These are phyloP conservation scores for Fregata magnificens DNA, from an alignment of 2,113 vertebrate species.

Conservation along the genomic window DNA sequence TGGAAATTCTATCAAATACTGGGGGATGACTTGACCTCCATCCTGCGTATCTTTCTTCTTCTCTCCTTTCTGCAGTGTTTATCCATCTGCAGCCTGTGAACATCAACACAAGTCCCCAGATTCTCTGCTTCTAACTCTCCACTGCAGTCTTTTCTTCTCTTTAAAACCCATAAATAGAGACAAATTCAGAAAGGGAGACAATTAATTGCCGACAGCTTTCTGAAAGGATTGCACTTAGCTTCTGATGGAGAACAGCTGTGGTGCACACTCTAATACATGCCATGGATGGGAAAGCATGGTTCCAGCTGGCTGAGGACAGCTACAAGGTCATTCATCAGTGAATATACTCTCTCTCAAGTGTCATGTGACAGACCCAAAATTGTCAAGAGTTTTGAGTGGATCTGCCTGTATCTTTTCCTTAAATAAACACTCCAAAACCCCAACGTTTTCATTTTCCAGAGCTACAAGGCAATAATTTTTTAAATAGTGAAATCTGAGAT, in stretches of 20 bases:
- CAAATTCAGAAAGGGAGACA: slow-evolving; percentile 32
- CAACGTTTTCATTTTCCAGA: not conserved
- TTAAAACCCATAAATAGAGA: slow-evolving; percentile 37
- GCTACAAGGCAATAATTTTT: not conserved
- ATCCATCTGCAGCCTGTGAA: not conserved
- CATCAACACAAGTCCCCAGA: not conserved
- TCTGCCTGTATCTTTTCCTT: not conserved
- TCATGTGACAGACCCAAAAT: not conserved
- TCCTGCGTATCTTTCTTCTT: not conserved
- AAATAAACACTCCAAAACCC: not conserved
- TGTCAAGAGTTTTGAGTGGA: not conserved
- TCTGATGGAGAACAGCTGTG: slow-evolving; percentile 60
- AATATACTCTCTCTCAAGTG: not conserved
- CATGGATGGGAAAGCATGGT: slow-evolving; percentile 46
- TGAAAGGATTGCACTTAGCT: slow-evolving; percentile 50
- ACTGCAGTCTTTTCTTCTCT: not conserved
- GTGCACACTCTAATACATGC: slow-evolving; percentile 13
- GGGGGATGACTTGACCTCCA: not conserved
- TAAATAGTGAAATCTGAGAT: not conserved
- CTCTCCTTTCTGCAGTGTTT: not conserved
- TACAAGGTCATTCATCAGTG: slow-evolving; percentile 46
- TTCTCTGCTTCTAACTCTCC: not conserved
- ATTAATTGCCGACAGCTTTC: slow-evolving; percentile 55
- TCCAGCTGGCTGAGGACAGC: slow-evolving; percentile 58
- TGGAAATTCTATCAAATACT: not conserved